A percentile compares a stretch with the other conserved stretches of the same genome.
These are phyloP conservation scores for Carassius auratus DNA, from an alignment of 2,113 vertebrate species.

Conservation along the genomic window DNA sequence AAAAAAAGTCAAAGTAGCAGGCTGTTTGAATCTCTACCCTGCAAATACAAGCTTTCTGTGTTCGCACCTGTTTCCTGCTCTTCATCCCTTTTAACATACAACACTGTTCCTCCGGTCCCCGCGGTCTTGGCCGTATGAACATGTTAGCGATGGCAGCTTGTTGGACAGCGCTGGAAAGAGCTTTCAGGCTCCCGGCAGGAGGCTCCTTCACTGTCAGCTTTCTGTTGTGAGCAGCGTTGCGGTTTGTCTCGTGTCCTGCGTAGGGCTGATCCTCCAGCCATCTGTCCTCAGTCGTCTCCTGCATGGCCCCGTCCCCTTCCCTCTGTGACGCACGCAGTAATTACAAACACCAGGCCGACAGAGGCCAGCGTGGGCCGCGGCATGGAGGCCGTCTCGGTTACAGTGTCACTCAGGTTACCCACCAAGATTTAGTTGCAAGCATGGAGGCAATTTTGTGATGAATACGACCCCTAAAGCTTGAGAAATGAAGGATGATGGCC, in stretches of 20 bases:
- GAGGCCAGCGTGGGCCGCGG: conserved; percentile 56
- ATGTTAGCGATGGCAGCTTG: conserved; percentile 66
- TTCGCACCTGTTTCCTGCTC: conserved; percentile 41
- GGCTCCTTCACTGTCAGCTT: conserved; percentile 69
- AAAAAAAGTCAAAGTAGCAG: background rate
- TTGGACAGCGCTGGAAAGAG: conserved; percentile 63
- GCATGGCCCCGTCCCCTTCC: conserved; percentile 60
- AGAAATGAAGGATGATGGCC: conserved; percentile 5
- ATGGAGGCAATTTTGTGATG: conserved; percentile 41
- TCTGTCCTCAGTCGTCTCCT: conserved; percentile 69
- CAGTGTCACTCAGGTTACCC: conserved; percentile 38
- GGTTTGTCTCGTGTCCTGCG: conserved; percentile 63
- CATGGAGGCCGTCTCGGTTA: conserved; percentile 56
- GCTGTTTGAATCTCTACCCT: conserved; percentile 24
- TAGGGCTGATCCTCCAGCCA: conserved; percentile 68
- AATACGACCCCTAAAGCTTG: conserved; percentile 22
- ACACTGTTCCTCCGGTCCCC: conserved; percentile 28
- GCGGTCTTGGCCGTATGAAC: conserved; percentile 47
- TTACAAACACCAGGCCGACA: conserved; percentile 65
- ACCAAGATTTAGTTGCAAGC: conserved; percentile 46
- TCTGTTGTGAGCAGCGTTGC: conserved; percentile 66
- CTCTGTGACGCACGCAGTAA: conserved; percentile 65
- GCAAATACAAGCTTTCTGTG: conserved; percentile 13
- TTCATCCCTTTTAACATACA: conserved; percentile 41
- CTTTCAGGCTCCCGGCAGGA: conserved; percentile 61